Conservation (phyloP, 1,140 invertebrate genomes). For the Pomacea maculata region DNA sequence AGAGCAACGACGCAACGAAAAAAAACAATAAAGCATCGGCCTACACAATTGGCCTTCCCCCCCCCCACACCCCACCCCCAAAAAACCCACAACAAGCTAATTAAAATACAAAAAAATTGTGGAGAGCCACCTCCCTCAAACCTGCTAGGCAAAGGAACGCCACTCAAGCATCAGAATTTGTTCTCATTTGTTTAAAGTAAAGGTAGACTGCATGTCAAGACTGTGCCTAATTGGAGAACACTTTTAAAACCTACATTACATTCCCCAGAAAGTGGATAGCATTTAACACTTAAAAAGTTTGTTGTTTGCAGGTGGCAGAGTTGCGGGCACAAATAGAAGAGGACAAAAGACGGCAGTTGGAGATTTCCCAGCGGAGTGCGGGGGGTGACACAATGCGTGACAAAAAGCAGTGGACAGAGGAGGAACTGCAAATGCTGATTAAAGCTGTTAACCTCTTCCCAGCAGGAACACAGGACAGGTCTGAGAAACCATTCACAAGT, state of each 20-base stretch:
- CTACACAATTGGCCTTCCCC: too few relatives aligned
- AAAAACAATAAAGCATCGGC: too few relatives aligned
- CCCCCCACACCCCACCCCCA: too few relatives aligned
- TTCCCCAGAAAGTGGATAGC: too few relatives aligned
- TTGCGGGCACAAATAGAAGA: constrained; percentile 79
- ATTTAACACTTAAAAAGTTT: neutral
- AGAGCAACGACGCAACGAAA: too few relatives aligned
- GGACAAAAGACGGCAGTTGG: constrained; percentile 74
- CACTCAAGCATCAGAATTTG: neutral
- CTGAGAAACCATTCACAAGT: neutral
- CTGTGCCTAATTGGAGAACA: too few relatives aligned
- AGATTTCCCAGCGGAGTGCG: constrained; percentile 59
- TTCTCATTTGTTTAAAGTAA: neutral
- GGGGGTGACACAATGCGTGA: constrained; percentile 31
- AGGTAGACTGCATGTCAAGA: neutral
- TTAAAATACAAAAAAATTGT: too few relatives aligned
- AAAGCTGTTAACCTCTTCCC: constrained; percentile 97
- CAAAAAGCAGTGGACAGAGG: constrained; percentile 77
- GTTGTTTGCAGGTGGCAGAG: constrained; percentile 70
- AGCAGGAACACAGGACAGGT: constrained; percentile 90
- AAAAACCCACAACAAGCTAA: too few relatives aligned
- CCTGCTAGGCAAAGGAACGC: too few relatives aligned
- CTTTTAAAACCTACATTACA: too few relatives aligned
- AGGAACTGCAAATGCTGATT: constrained; percentile 87
- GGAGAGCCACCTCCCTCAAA: too few relatives aligned